Conservation (phyloP, 2,113 vertebrate species). For the Bujurquina vittata region DNA sequence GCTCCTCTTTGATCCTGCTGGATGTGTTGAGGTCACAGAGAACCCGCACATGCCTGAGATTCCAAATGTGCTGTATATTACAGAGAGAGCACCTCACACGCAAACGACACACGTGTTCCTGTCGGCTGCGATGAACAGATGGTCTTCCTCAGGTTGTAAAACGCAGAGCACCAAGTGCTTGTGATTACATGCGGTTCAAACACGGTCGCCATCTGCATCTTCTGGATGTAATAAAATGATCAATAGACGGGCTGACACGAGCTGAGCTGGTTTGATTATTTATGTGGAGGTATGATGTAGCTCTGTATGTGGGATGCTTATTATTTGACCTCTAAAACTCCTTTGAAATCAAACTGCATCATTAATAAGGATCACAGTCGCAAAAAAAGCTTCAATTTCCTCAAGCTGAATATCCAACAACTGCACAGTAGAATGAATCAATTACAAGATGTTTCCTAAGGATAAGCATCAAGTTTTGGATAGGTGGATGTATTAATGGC, state of each 20-base stretch:
- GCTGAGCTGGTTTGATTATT: background rate
- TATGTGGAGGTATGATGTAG: background rate
- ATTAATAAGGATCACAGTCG: background rate
- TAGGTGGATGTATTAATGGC: too few species aligned
- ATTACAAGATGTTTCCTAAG: too few species aligned
- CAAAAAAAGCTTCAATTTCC: background rate
- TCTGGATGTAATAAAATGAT: slow-evolving; percentile 9
- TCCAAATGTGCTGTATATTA: slow-evolving; percentile 57
- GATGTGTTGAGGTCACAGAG: slow-evolving; percentile 24
- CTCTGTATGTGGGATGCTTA: background rate
- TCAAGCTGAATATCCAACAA: background rate
- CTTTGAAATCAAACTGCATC: background rate
- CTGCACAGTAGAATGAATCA: background rate
- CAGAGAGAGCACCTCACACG: slow-evolving; percentile 7
- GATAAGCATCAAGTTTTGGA: too few species aligned
- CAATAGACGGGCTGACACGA: background rate
- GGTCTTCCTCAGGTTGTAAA: slow-evolving; percentile 24
- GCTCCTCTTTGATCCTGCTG: slow-evolving; percentile 29
- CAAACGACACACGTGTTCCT: slow-evolving; percentile 34
- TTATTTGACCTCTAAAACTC: background rate
- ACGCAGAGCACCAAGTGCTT: background rate
- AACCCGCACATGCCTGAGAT: slow-evolving; percentile 45
- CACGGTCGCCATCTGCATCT: background rate
- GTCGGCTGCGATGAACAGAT: slow-evolving; percentile 33
- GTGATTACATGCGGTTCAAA: background rate